A percentile compares a stretch with the other conserved stretches of the same genome.
Evolutionary conservation across 2,113 vertebrate genomes (phyloP).

Genomic region (Oxygymnocypris stewartii): DNA sequence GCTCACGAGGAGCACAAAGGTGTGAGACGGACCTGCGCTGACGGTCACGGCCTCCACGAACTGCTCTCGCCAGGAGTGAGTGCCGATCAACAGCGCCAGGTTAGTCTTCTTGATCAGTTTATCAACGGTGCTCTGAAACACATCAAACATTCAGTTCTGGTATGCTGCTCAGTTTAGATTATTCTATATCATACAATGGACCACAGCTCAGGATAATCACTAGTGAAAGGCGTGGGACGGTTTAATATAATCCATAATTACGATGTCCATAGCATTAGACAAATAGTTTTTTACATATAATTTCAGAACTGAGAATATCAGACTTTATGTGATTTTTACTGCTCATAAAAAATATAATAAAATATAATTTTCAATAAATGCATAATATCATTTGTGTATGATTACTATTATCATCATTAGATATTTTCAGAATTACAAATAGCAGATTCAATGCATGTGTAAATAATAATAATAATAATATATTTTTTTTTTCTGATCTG

Average conservation of each 20-base stretch:
- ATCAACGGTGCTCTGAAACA: constrained; percentile 91
- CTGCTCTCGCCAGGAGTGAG: constrained; percentile 94
- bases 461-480: no score
- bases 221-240: background rate
- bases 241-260: background rate
- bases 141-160: background rate
- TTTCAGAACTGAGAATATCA: background rate
- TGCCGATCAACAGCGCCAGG: constrained; percentile 91
- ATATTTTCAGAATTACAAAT: no score
- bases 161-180: background rate
- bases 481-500: background rate
- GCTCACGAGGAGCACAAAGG: background rate
- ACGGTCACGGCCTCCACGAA: constrained; percentile 94
- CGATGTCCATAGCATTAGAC: background rate
- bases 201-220: background rate
- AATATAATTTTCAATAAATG: no score
- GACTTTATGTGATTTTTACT: background rate
- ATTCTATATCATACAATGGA: background rate
- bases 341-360: no score
- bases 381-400: no score
- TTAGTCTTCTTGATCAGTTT: constrained; percentile 97
- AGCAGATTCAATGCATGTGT: no score
- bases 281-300: background rate
- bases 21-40: constrained; percentile 82
- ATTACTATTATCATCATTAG: no score